These are phyloP conservation scores for Agrotis exclamationis DNA, from an alignment of 2,888 invertebrate species.

Conservation along the genomic window DNA sequence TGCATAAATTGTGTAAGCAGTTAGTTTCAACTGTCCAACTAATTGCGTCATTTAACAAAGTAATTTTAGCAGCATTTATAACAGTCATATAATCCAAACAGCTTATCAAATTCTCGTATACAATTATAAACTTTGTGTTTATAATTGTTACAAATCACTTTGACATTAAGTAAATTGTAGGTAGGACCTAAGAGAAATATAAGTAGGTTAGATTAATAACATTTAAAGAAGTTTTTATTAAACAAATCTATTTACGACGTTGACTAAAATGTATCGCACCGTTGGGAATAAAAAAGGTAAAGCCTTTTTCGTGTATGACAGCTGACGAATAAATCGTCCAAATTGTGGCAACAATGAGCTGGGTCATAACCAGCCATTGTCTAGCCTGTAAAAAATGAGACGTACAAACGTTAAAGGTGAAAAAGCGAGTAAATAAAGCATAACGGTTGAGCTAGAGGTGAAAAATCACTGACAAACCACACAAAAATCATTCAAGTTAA, in stretches of 20 bases:
- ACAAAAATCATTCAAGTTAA: conserved; percentile 85
- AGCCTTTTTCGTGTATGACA: conserved; percentile 36
- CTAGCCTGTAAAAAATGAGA: conserved; percentile 48
- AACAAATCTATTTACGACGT: conserved; percentile 25
- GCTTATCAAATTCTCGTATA: conserved; percentile 36
- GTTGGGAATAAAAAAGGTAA: conserved; percentile 31
- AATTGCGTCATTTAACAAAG: conserved; percentile 30
- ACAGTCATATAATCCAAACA: conserved; percentile 38
- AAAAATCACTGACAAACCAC: conserved; percentile 82
- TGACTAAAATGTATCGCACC: conserved; percentile 22
- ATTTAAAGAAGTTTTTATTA: background rate
- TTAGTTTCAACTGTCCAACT: conserved; percentile 56
- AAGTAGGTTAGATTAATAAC: background rate
- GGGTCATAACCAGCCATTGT: conserved; percentile 40
- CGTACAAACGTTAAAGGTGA: conserved; percentile 51
- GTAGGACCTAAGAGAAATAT: conserved; percentile 9
- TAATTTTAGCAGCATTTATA: conserved; percentile 51
- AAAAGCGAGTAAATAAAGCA: conserved; percentile 71
- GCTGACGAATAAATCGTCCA: conserved; percentile 44
- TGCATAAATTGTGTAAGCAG: conserved; percentile 61
- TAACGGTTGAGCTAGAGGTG: conserved; percentile 72
- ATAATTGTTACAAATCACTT: conserved; percentile 47
- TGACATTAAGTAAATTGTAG: conserved; percentile 25
- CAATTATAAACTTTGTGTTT: no score
- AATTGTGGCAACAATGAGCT: conserved; percentile 40